Evolutionary conservation across 2,888 invertebrate species (phyloP).

Genomic region (Zele albiditarsus): DNA sequence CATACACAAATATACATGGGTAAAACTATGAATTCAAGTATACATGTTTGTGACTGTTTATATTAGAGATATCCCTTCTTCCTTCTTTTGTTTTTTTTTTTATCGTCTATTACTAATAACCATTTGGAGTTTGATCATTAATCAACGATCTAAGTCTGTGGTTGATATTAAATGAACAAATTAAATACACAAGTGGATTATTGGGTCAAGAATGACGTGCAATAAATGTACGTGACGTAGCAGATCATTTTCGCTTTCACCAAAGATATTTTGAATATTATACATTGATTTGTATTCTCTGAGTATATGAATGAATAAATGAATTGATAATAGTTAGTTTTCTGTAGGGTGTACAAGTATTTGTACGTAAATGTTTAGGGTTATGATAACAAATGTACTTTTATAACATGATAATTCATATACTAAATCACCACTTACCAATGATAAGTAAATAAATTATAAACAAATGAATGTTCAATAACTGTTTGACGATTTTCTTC

Average conservation of each 20-base stretch:
- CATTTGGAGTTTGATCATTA: neutral
- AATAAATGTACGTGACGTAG: neutral
- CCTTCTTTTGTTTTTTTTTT: neutral
- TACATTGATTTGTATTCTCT: neutral
- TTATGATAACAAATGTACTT: no score
- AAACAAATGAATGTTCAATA: no score
- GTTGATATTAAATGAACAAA: neutral
- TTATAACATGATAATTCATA: no score
- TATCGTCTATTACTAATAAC: neutral
- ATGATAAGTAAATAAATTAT: no score
- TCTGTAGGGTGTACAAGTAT: no score
- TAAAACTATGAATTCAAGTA: neutral
- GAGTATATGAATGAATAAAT: neutral
- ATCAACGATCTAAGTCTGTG: no score
- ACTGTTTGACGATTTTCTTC: no score
- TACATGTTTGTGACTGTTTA: neutral
- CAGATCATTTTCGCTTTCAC: constrained; percentile 40
- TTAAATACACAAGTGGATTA: constrained; percentile 35
- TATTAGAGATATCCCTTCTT: neutral
- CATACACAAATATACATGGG: neutral
- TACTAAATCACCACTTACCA: no score
- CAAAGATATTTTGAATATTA: constrained; percentile 5
- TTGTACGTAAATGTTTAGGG: no score
- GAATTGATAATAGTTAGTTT: neutral
- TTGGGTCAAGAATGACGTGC: constrained; percentile 29